phyloP scores from a whole-genome alignment of 2,113 vertebrate species.

The Anser cygnoides region DNA sequence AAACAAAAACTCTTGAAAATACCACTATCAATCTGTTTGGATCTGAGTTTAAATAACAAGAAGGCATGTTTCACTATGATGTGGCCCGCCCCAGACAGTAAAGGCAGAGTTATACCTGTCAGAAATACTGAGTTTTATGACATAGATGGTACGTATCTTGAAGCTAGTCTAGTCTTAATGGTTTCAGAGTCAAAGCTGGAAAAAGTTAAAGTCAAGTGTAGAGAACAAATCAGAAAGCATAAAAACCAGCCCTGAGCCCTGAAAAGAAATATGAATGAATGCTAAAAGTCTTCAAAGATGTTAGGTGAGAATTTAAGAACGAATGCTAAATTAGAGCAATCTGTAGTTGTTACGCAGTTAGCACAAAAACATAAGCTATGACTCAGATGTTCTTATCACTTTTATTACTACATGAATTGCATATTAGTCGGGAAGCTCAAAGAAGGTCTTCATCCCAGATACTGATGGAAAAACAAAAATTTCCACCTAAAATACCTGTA shows the following conservation, averaged over 20 bases:
- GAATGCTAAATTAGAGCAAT: not conserved
- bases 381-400: conserved; percentile 8
- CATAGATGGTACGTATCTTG: not conserved
- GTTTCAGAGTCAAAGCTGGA: conserved; percentile 7
- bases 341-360: not conserved
- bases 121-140: not conserved
- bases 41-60: conserved; percentile 15
- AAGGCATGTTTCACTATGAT: conserved; percentile 5
- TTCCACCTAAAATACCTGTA: not conserved
- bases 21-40: not conserved
- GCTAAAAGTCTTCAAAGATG: not conserved
- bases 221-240: conserved; percentile 9
- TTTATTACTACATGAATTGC: conserved; percentile 18
- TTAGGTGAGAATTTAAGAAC: not conserved
- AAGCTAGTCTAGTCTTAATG: not conserved
- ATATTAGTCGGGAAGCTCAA: not conserved
- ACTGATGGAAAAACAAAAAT: not conserved
- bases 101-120: not conserved
- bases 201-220: not conserved
- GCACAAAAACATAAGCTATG: not conserved
- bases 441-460: not conserved
- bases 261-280: not conserved
- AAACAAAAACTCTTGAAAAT: conserved; percentile 36
- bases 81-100: not conserved
- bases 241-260: not conserved